Evolutionary conservation across 1,140 invertebrate species (phyloP), one percentile per base, ranked within the genome.

Genomic region (Mesaphorura yosii): DNA sequence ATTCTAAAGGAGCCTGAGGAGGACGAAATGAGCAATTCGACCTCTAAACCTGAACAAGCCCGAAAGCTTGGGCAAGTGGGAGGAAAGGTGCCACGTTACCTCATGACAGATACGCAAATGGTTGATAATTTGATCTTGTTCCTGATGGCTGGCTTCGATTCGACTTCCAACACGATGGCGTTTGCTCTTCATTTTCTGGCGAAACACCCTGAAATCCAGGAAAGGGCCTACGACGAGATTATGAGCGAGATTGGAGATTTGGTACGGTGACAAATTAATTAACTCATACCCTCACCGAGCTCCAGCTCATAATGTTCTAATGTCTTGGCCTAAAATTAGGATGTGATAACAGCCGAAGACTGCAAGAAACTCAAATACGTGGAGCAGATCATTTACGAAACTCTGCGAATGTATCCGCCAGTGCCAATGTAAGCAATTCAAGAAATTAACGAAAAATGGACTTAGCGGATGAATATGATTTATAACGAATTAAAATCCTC

Each of bases 371-470:
- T 63, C 12, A 49, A 47, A 34, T 63, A 55, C 42, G 27, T 63
- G 2, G 61, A 63, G 31, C 58, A 55, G 46, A 60, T 60, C 10
- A 58, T 63, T 50, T 60, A 58, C 39, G 66, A 66, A 42, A 60
- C 66, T n/a, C 50, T 66, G 34, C 46, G 66, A 22, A 26, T 66
- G 45, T 64, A 57, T 40, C 65, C 65, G 5, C 64, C 66, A 31
- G 59, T 60, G 2, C 59, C 65, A 22, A 51, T 63, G 48, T 59
- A 54, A 37, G 59, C 55, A 22, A 20, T 23, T 26, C 26, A 50
- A 46, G 19, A 44, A 6, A 26, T 3, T 15, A 7, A 28, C 27
- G 23, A 20, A 46, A 29, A 20, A 52, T 37, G 15, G 26, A 34
- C n/a, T 34, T 34, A 34, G 10, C 10, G 10, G 31, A 34, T 46